These are phyloP conservation scores for Herminia tarsipennalis DNA, from an alignment of 2,888 invertebrate species.

Conservation along the genomic window DNA sequence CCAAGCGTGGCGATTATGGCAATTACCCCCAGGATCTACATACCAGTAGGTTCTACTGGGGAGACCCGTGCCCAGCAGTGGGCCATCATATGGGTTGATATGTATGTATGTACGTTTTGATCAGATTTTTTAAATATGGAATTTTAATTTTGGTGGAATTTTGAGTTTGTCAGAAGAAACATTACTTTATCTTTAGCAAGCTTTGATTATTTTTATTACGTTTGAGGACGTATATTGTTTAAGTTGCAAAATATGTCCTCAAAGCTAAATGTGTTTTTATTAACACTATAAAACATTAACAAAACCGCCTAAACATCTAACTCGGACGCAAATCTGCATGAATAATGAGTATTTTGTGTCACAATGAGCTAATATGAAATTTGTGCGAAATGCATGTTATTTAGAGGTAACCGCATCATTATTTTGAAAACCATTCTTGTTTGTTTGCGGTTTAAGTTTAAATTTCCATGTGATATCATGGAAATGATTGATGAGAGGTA, in stretches of 20 bases:
- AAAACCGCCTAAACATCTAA: constrained; percentile 19
- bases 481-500: constrained; percentile 39
- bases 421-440: constrained; percentile 21
- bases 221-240: too few species aligned
- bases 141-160: too few species aligned
- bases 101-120: too few species aligned
- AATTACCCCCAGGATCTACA: too few species aligned
- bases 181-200: too few species aligned
- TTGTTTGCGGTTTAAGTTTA: constrained; percentile 13
- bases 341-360: constrained; percentile 46
- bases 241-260: neutral
- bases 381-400: constrained; percentile 41
- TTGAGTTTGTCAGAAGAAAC: too few species aligned
- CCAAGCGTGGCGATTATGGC: too few species aligned
- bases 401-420: constrained; percentile 24
- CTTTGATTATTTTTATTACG: too few species aligned
- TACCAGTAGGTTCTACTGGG: too few species aligned
- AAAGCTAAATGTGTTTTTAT: constrained; percentile 3
- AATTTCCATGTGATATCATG: constrained; percentile 9
- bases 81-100: too few species aligned
- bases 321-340: constrained; percentile 37
- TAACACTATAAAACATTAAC: constrained; percentile 12
- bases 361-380: constrained; percentile 40
- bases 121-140: too few species aligned
- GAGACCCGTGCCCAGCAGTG: too few species aligned